Conservation (phyloP, 1,140 invertebrate genomes). For the Trichonephila inaurata region DNA sequence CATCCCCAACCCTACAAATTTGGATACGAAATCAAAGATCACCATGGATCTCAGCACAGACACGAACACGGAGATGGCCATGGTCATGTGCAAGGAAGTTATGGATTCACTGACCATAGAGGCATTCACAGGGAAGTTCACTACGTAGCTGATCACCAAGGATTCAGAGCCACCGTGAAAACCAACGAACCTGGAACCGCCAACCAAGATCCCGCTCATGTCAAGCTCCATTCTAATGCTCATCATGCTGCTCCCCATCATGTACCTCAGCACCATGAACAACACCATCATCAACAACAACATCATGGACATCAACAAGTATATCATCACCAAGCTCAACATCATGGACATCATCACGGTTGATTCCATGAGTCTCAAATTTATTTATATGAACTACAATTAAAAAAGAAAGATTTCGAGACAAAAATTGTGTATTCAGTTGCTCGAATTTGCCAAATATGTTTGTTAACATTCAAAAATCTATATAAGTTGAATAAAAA, state of each 20-base stretch:
- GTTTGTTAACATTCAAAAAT: no score
- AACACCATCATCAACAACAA: neutral
- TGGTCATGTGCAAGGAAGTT: slow-evolving; percentile 68
- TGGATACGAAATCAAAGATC: slow-evolving; percentile 54
- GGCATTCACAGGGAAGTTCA: slow-evolving; percentile 74
- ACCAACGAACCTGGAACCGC: slow-evolving; percentile 77
- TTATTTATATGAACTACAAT: no score
- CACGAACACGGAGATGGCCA: slow-evolving; percentile 72
- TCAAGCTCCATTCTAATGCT: slow-evolving; percentile 32
- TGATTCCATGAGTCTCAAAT: neutral
- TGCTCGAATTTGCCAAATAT: no score
- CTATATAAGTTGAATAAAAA: no score
- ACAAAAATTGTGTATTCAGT: no score
- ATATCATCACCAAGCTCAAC: slow-evolving; percentile 9
- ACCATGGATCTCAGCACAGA: slow-evolving; percentile 50
- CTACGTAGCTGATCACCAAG: slow-evolving; percentile 77
- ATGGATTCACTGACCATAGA: slow-evolving; percentile 63
- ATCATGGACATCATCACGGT: slow-evolving; percentile 13
- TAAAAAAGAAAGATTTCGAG: no score
- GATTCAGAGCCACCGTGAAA: slow-evolving; percentile 76
- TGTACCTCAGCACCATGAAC: neutral
- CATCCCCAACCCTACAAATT: slow-evolving; percentile 75
- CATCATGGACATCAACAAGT: neutral
- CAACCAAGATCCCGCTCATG: slow-evolving; percentile 64
- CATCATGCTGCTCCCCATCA: slow-evolving; percentile 15